Evolutionary conservation across 2,888 invertebrate species (phyloP), one percentile per base, ranked within the genome.

Genomic region (Drosophila limbata): DNA sequence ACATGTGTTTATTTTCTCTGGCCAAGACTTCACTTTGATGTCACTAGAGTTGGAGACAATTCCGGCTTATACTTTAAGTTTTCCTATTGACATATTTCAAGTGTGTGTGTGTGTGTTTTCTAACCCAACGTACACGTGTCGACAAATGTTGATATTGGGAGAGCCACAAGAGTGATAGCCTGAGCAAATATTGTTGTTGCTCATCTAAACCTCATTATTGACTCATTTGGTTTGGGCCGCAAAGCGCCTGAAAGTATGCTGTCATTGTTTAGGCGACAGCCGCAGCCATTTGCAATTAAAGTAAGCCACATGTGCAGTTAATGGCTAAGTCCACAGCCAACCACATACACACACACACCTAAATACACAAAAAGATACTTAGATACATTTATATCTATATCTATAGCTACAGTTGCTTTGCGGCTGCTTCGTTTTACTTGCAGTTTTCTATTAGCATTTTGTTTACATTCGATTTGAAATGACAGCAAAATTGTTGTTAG

Each of bases 211-310:
- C 77, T 73, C 84, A 77, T 84, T 84, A 84, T 86, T 84, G 83
- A 86, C 83, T 79, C 86, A 77, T 84, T 84, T 77, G 64, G 71
- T 35, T 42, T 35, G 64, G 67, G 47, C 64, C 70, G 67, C 69
- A 79, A 83, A 79, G 65, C 77, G 84, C 70, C 81, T 51, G 67
- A 47, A 86, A 84, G 86, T 84, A 86, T 86, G 86, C 77, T 79
- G 81, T 83, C 82, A 79, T 81, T 81, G 81, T 85, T 73, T 69
- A 53, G 77, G 45, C 73, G 74, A 76, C 77, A 77, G 69, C 74
- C 79, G 70, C 74, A 70, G 70, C 72, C 77, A 73, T 81, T 86
- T 84, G 80, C 84, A 84, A 86, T 84, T 84, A 86, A 86, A 77
- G 55, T 69, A 63, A 69, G 77, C 77, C 77, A 66, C 79, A 86